Conservation (phyloP, 2,797 vertebrate genomes). For the Philypnodon macrostomus region DNA sequence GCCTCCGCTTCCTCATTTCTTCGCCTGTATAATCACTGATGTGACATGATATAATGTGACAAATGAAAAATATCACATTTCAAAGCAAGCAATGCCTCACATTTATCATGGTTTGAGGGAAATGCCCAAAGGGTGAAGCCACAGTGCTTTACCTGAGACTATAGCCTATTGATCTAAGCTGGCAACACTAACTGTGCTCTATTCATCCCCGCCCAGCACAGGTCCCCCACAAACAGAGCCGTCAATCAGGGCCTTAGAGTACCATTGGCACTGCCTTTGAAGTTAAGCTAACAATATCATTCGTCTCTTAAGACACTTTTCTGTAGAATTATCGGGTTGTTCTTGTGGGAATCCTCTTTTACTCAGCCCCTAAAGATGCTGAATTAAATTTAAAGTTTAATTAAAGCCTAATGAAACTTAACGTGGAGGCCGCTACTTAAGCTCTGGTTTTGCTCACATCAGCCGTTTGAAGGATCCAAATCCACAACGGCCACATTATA, state of each 20-base stretch:
- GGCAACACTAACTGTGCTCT: slow-evolving; percentile 60
- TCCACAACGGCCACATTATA: slow-evolving; percentile 4
- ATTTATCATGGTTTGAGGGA: slow-evolving; percentile 64
- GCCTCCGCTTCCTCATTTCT: slow-evolving; percentile 48
- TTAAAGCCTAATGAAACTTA: slow-evolving; percentile 61
- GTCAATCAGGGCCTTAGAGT: slow-evolving; percentile 61
- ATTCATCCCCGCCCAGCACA: slow-evolving; percentile 61
- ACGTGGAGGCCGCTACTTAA: slow-evolving; percentile 44
- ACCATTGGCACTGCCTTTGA: slow-evolving; percentile 53
- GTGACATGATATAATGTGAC: slow-evolving; percentile 64
- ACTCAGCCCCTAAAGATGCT: slow-evolving; percentile 54
- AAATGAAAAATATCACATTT: slow-evolving; percentile 70
- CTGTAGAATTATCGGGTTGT: slow-evolving; percentile 36
- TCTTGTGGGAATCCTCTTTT: slow-evolving; percentile 33
- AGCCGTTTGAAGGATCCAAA: slow-evolving; percentile 34
- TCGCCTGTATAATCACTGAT: slow-evolving; percentile 65
- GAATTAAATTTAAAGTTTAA: slow-evolving; percentile 68
- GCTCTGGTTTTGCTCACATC: slow-evolving; percentile 38
- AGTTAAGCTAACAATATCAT: slow-evolving; percentile 66
- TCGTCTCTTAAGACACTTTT: slow-evolving; percentile 58
- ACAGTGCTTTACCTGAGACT: slow-evolving; percentile 62
- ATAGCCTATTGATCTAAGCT: slow-evolving; percentile 68
- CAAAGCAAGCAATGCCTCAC: slow-evolving; percentile 36
- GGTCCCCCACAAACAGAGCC: slow-evolving; percentile 64
- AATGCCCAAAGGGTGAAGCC: slow-evolving; percentile 58